A percentile compares a stretch with the other conserved stretches of the same genome.
Conservation (phyloP, 64 coral and sea anemone species). For the Montipora foliosa region DNA sequence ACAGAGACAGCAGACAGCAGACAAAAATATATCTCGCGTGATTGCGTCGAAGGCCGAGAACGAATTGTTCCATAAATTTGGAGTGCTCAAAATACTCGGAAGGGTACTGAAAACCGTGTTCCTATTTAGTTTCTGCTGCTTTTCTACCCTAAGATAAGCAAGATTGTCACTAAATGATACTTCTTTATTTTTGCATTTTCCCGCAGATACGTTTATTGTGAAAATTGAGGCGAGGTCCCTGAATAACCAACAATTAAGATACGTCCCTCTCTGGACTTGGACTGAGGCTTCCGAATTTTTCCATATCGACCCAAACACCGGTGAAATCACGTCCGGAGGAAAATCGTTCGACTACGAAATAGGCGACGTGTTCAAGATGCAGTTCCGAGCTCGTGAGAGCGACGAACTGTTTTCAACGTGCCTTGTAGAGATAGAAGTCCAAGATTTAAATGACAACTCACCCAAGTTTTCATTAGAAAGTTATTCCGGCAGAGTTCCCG, state of each 20-base stretch:
- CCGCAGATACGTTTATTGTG: background rate
- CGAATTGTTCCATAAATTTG: too few relatives aligned
- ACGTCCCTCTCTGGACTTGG: constrained; percentile 1
- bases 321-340: constrained; percentile 35
- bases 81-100: too few relatives aligned
- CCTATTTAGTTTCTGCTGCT: too few relatives aligned
- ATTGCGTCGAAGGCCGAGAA: too few relatives aligned
- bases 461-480: constrained; percentile 55
- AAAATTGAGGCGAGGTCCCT: constrained; percentile 11
- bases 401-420: constrained; percentile 35
- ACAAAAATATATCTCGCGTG: too few relatives aligned
- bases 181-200: background rate
- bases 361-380: constrained; percentile 34
- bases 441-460: constrained; percentile 80
- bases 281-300: constrained; percentile 1
- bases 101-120: too few relatives aligned
- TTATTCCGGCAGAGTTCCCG: constrained; percentile 63
- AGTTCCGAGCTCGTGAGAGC: constrained; percentile 64
- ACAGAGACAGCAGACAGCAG: too few relatives aligned
- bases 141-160: too few relatives aligned
- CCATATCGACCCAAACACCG: constrained; percentile 19
- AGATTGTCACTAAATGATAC: background rate
- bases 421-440: constrained; percentile 65
- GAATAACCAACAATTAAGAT: background rate
- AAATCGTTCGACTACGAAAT: constrained; percentile 75